Conservation (phyloP, 2,797 vertebrate species). For the Brachyrhaphis roseni region DNA sequence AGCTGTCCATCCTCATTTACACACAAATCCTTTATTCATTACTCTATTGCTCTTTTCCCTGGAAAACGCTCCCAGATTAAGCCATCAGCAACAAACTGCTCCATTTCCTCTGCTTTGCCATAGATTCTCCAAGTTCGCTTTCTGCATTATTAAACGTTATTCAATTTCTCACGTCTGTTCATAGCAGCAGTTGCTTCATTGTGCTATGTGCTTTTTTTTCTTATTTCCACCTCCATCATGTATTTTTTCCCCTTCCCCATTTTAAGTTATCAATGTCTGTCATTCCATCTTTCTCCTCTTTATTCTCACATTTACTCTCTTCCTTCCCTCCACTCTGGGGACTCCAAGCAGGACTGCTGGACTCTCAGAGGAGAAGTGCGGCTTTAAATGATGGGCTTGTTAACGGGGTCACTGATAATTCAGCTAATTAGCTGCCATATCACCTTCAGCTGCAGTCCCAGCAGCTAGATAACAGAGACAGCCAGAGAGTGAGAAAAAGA, state of each 20-base stretch:
- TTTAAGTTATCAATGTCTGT: constrained; percentile 17
- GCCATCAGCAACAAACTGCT: constrained; percentile 59
- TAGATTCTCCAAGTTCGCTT: constrained; percentile 31
- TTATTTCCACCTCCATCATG: constrained; percentile 25
- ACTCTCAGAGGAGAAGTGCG: constrained; percentile 68
- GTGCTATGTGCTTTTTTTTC: constrained; percentile 13
- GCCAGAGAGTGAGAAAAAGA: constrained; percentile 30
- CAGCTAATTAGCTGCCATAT: constrained; percentile 77
- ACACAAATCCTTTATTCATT: constrained; percentile 64
- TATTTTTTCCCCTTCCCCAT: constrained; percentile 4
- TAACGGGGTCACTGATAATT: constrained; percentile 80
- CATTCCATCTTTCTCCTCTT: constrained; percentile 17
- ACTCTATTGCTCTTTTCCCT: constrained; percentile 42
- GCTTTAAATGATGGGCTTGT: constrained; percentile 77
- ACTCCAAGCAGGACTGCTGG: constrained; percentile 52
- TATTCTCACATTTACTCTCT: constrained; percentile 19
- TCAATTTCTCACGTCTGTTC: constrained; percentile 49
- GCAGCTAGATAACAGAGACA: constrained; percentile 56
- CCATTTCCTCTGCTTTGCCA: constrained; percentile 38
- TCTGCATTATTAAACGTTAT: constrained; percentile 24
- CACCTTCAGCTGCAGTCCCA: constrained; percentile 74
- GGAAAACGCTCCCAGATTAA: constrained; percentile 66
- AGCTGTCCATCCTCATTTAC: constrained; percentile 74
- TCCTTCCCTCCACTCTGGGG: constrained; percentile 9
- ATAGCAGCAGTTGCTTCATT: constrained; percentile 19